A percentile compares a stretch with the other conserved stretches of the same genome.
These are phyloP conservation scores for Lycodopsis pacificus DNA, from an alignment of 2,797 vertebrate species.

Conservation along the genomic window DNA sequence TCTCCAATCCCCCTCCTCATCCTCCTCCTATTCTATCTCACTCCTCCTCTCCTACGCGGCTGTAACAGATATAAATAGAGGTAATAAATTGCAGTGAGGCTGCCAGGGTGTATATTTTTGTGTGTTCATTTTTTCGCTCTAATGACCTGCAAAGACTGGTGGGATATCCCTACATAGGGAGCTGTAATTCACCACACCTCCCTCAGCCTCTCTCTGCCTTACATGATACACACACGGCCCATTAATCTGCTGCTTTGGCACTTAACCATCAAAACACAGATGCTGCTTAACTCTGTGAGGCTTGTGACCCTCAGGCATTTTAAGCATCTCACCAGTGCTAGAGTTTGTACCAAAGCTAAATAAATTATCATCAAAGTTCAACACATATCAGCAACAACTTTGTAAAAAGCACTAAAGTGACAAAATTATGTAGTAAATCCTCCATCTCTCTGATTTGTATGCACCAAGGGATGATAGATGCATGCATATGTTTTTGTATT, in stretches of 20 bases:
- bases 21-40: constrained; percentile 18
- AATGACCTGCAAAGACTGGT: constrained; percentile 44
- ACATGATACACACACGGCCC: constrained; percentile 31
- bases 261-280: constrained; percentile 39
- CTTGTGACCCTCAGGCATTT: constrained; percentile 48
- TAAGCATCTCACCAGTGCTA: neutral
- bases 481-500: neutral
- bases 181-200: constrained; percentile 34
- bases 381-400: neutral
- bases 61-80: constrained; percentile 70
- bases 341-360: constrained; percentile 27
- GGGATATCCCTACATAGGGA: constrained; percentile 35
- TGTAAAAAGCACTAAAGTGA: constrained; percentile 15
- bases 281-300: constrained; percentile 32
- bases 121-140: constrained; percentile 52
- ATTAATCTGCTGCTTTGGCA: constrained; percentile 50
- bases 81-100: constrained; percentile 59
- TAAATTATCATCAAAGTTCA: constrained; percentile 31
- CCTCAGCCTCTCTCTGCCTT: neutral
- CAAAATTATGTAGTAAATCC: neutral
- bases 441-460: neutral
- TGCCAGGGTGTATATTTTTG: constrained; percentile 49
- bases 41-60: constrained; percentile 31
- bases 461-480: neutral
- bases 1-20: constrained; percentile 31